These are phyloP conservation scores for Psittacula echo DNA, from an alignment of 2,797 vertebrate genomes.

Conservation along the genomic window DNA sequence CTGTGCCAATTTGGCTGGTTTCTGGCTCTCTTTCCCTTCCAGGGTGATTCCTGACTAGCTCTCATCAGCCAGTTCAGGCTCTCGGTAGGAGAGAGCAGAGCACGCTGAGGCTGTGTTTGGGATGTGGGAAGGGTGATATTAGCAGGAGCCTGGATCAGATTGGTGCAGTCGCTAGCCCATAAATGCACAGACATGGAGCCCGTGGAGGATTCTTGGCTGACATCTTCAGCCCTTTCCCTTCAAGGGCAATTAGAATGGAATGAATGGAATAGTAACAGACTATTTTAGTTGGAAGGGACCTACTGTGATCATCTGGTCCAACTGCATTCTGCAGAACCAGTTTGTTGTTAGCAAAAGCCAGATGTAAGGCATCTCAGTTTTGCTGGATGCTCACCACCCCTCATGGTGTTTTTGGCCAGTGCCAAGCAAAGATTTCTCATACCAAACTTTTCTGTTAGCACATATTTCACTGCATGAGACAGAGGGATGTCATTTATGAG, in stretches of 20 bases:
- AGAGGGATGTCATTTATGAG: neutral
- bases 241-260: neutral
- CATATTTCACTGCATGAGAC: neutral
- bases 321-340: neutral
- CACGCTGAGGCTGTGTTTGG: neutral
- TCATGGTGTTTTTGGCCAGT: neutral
- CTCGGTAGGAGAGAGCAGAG: neutral
- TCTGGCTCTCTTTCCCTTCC: neutral
- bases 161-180: neutral
- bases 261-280: neutral
- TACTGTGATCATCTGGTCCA: neutral
- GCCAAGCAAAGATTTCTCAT: neutral
- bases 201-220: neutral
- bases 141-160: neutral
- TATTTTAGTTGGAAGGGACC: neutral
- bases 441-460: neutral
- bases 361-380: neutral
- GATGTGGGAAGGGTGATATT: neutral
- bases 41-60: neutral
- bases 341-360: neutral
- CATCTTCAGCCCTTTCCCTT: neutral
- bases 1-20: neutral
- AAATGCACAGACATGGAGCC: neutral
- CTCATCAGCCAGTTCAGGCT: neutral
- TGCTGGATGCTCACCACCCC: neutral